Evolutionary conservation across 2,797 vertebrate genomes (phyloP), one percentile per base, ranked within the genome.

Genomic region (Lithobates pipiens): DNA sequence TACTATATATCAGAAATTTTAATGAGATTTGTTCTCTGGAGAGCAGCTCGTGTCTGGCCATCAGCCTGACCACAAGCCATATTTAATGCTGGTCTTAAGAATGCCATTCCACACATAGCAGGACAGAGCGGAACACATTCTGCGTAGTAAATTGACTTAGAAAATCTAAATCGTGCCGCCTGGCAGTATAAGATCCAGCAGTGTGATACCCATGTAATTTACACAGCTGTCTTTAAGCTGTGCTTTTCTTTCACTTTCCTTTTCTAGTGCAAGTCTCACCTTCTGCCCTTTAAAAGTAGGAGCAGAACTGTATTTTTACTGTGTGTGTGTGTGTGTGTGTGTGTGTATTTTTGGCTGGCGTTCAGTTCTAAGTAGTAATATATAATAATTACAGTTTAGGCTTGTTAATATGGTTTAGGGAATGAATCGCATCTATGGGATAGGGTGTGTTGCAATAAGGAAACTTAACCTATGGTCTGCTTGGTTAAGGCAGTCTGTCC

Each of bases 221-320:
- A 74, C 36, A 80, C 83, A 80, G 77, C 84, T 85, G 76, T 32
- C n/a, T n/a, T n/a, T n/a, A n/a, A n/a, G n/a, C n/a, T n/a, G n/a
- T n/a, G n/a, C 46, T 57, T 46, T 39, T 3, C 7, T 79, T 70
- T 44, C 25, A 23, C 29, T 67, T 77, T 63, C 27, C 23, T 36
- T 50, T 50, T 39, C 10, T 27, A 3, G 5, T 27, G 3, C 3
- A 5, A 9, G 36, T 65, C n/a, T 65, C 76, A 25, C 29, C 44
- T 27, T 39, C 50, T 77, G 46, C 46, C 46, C 46, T 50, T 50
- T 50, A 16, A 50, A 50, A 13, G 46, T 50, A 15, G 46, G 46
- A 2, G 67, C 67, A 32, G 27, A 15, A 32, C 36, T 5, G 3
- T 7, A 36, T 36, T 36, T 36, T 7, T 36, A 36, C 36, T 5